Evolutionary conservation across 92 coral and sea anemone genomes (phyloP), one percentile per base, ranked within the genome.

Genomic region (Epizoanthus illoricatus): DNA sequence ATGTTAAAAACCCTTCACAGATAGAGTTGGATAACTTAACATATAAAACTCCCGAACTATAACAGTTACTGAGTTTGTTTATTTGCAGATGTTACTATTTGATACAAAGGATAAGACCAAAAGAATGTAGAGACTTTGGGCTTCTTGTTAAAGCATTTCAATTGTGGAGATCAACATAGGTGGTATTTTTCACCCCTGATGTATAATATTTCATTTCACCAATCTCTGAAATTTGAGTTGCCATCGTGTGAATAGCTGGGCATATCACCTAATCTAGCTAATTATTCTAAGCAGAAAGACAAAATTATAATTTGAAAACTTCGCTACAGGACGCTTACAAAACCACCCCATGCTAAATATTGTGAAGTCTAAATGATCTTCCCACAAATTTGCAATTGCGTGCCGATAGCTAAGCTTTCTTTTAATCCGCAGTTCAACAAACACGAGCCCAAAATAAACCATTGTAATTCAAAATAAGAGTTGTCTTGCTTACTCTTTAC

Each of bases 401-500:
- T 43, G 45, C 39, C 58, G 58, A 78, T 40, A 43, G 47, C 60
- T 74, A 20, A 40, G 69, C 69, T 75, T 58, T 18, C 56, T 8
- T 59, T 20, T 59, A 56, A 74, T 75, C 81, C 81, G 43, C 81
- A 40, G 64, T 60, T 39, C 56, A 59, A 75, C 56, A 75, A 42
- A 78, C 66, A 43, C 59, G 54, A 28, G 19, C 82, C n/a, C 24
- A 39, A 78, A 41, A 40, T 23, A 63, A 63, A 78, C 70, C 70
- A 76, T 61, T 76, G 56, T 76, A 76, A 61, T 76, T 76, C 21
- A 57, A 75, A 65, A 36, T 57, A 36, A 60, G 15, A 23, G 15
- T 49, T 49, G 13, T 49, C 11, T 13, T 49, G 56, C 15, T 49
- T 49, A 11, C 56, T 8, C 36, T 71, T 49, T 49, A 45, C 7